Percentiles rank a stretch among this genome's conserved stretches.
Evolutionary conservation across 2,888 invertebrate species (phyloP).

Genomic region (Thelaira solivaga): DNA sequence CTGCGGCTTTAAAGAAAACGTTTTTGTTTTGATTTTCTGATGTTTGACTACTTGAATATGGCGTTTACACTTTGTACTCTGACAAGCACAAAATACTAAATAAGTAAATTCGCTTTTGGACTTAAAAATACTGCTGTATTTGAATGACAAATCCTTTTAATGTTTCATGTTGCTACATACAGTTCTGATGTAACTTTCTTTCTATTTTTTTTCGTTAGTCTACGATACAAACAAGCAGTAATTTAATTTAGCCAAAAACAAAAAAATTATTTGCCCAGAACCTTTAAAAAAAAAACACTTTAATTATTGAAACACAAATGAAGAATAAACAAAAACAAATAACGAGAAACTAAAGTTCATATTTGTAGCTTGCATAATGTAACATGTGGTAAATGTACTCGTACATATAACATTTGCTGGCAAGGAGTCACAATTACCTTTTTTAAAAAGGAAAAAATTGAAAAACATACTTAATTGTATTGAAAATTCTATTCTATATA

Average conservation of each 20-base stretch:
- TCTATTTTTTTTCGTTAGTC: conserved; percentile 31
- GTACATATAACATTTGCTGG: background rate
- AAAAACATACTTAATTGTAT: conserved; percentile 20
- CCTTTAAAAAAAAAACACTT: background rate
- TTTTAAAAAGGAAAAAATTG: background rate
- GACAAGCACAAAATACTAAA: too few species aligned
- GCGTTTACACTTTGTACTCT: too few species aligned
- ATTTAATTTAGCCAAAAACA: conserved; percentile 44
- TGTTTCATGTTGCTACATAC: background rate
- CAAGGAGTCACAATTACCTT: conserved; percentile 37
- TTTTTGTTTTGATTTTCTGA: too few species aligned
- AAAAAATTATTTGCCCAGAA: background rate
- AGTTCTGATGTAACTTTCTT: background rate
- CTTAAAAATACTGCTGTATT: too few species aligned
- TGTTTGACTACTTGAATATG: too few species aligned
- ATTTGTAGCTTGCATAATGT: conserved; percentile 11
- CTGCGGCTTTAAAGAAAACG: too few species aligned
- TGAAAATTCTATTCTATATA: background rate
- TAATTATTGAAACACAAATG: conserved; percentile 31
- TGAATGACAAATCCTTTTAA: background rate
- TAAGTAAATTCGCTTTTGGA: too few species aligned
- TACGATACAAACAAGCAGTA: conserved; percentile 15
- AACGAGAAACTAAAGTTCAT: background rate
- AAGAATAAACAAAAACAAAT: background rate
- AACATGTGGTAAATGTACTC: conserved; percentile 7